phyloP scores from a whole-genome alignment of 2,888 invertebrate genomes.

The Erpobdella octoculata region DNA sequence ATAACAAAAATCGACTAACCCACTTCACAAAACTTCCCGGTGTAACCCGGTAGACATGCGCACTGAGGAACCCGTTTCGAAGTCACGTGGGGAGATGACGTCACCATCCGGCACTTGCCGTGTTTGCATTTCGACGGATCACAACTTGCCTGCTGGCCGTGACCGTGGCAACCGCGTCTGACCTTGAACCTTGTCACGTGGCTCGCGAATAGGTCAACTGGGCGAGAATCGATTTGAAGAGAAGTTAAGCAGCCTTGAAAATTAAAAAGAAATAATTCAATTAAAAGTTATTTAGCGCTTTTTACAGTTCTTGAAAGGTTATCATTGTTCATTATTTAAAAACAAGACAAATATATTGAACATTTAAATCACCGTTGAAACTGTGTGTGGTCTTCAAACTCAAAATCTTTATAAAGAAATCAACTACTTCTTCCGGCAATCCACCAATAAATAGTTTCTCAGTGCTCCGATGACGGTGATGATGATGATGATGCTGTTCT shows the following conservation, averaged over 20 bases:
- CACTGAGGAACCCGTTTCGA: neutral
- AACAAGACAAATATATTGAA: neutral
- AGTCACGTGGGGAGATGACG: neutral
- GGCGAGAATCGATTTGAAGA: neutral
- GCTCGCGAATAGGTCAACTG: neutral
- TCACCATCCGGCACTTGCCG: neutral
- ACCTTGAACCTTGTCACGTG: neutral
- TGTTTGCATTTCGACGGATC: neutral
- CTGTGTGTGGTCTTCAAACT: neutral
- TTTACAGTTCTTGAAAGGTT: no score
- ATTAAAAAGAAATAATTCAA: no score
- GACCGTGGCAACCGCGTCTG: neutral
- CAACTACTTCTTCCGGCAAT: neutral
- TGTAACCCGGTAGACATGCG: neutral
- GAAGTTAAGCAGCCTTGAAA: neutral
- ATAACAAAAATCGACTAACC: neutral
- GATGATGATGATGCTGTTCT: neutral
- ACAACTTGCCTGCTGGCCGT: neutral
- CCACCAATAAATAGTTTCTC: neutral
- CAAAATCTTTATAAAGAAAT: neutral
- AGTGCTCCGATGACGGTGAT: no score
- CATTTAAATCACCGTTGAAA: constrained; percentile 8
- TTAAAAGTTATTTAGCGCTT: no score
- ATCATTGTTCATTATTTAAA: neutral
- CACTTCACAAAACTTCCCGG: neutral